Conservation (phyloP, 30 jellyfish, hydroid and myxozoan species). For the Rhopilema esculentum region DNA sequence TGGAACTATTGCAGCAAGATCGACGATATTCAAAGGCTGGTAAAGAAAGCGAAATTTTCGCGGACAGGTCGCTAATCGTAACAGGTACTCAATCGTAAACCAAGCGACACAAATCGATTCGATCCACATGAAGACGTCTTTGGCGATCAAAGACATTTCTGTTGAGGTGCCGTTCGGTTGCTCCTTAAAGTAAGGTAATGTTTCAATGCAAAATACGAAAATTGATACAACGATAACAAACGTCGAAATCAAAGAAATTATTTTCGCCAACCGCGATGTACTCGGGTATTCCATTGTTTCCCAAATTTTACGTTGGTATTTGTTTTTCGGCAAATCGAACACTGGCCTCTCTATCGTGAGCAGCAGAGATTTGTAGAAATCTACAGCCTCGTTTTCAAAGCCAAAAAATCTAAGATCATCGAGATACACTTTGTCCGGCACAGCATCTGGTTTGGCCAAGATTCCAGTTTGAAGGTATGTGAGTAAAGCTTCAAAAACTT, state of each 20-base stretch:
- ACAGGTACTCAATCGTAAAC: slow-evolving; percentile 74
- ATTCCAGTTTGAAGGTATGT: slow-evolving; percentile 85
- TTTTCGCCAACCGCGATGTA: slow-evolving; percentile 65
- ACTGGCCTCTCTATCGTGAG: slow-evolving; percentile 21
- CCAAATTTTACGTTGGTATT: slow-evolving; percentile 60
- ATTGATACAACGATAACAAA: slow-evolving; percentile 73
- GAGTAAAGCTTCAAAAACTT: slow-evolving; percentile 80
- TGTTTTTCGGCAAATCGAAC: slow-evolving; percentile 51
- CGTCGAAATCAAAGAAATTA: slow-evolving; percentile 64
- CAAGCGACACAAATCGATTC: slow-evolving; percentile 86
- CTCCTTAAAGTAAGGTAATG: slow-evolving; percentile 65
- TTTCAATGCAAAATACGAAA: slow-evolving; percentile 80
- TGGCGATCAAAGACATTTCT: slow-evolving; percentile 18
- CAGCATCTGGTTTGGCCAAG: slow-evolving; percentile 76
- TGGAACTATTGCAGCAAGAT: slow-evolving; percentile 84
- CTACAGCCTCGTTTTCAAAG: slow-evolving; percentile 77
- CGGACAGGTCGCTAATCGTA: slow-evolving; percentile 69
- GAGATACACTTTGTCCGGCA: slow-evolving; percentile 70
- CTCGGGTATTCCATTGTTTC: slow-evolving; percentile 82
- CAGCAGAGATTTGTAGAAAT: slow-evolving; percentile 44
- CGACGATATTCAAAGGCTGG: slow-evolving; percentile 77
- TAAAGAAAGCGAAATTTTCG: slow-evolving; percentile 64
- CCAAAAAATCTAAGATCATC: slow-evolving; percentile 87
- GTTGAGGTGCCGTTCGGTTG: slow-evolving; percentile 7
- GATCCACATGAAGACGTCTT: slow-evolving; percentile 40